Percentiles rank a stretch among this genome's conserved stretches.
phyloP scores from a whole-genome alignment of 2,797 vertebrate species.

The Anabacerthia variegaticeps region DNA sequence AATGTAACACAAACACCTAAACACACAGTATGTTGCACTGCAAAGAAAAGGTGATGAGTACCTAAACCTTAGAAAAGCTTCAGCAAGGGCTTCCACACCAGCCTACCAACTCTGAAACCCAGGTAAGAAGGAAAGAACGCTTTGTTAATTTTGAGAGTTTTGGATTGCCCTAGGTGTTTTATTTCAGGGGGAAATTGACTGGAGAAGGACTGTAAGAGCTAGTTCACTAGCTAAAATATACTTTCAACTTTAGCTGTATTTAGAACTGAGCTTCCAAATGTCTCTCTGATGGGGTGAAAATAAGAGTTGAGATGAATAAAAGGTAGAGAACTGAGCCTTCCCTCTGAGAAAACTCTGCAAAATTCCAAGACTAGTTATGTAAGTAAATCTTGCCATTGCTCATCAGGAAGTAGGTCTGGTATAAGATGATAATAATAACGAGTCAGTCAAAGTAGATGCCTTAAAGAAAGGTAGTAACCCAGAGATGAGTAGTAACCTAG shows the following conservation, averaged over 20 bases:
- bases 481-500: not conserved
- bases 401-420: not conserved
- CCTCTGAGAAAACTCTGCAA: not conserved
- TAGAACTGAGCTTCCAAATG: not conserved
- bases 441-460: not conserved
- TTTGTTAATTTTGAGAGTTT: not conserved
- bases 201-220: not conserved
- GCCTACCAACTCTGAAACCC: not conserved
- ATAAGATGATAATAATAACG: not conserved
- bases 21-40: not conserved
- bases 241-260: not conserved
- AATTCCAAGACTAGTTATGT: not conserved
- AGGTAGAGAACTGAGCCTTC: not conserved
- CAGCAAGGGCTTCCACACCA: not conserved
- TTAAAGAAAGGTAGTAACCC: not conserved
- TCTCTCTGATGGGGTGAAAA: not conserved
- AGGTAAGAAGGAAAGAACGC: not conserved
- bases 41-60: not conserved
- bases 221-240: not conserved
- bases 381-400: not conserved
- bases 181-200: not conserved
- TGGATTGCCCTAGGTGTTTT: not conserved
- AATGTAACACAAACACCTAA: not conserved
- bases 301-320: not conserved
- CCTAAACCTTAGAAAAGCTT: not conserved